Percentiles rank a stretch among this genome's conserved stretches.
Conservation (phyloP, 1,140 invertebrate genomes). For the Dysdera silvatica region DNA sequence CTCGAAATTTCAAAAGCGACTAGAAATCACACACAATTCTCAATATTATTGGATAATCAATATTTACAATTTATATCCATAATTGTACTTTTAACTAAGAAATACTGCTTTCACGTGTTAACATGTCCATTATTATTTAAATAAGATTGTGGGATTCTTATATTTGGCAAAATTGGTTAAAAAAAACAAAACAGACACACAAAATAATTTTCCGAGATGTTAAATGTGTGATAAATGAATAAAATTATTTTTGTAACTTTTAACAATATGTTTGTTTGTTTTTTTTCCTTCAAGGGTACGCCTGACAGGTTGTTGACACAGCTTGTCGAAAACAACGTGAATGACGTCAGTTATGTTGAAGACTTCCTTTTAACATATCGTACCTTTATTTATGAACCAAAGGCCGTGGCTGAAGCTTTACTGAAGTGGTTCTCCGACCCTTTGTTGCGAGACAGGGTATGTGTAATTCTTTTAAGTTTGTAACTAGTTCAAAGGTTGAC, state of each 20-base stretch:
- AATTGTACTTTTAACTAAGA: too few relatives aligned
- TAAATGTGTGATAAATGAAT: not conserved
- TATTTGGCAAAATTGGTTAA: not conserved
- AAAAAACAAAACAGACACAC: not conserved
- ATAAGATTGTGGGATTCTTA: not conserved
- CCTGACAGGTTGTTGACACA: slow-evolving; percentile 84
- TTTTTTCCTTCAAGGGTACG: slow-evolving; percentile 56
- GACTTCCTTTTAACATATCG: slow-evolving; percentile 95
- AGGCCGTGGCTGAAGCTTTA: slow-evolving; percentile 75
- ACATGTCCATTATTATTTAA: not conserved
- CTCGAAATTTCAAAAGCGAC: too few relatives aligned
- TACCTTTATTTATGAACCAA: slow-evolving; percentile 80
- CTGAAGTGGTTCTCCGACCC: slow-evolving; percentile 75
- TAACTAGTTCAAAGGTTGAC: too few relatives aligned
- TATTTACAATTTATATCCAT: too few relatives aligned
- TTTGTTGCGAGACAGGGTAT: slow-evolving; percentile 60
- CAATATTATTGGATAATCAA: too few relatives aligned
- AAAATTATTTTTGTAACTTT: not conserved
- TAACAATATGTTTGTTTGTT: not conserved
- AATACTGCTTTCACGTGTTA: not conserved
- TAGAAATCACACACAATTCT: too few relatives aligned
- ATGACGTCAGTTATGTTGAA: slow-evolving; percentile 94
- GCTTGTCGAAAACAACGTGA: slow-evolving; percentile 85
- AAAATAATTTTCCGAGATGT: not conserved
- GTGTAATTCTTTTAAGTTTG: not conserved